phyloP scores from a whole-genome alignment of 1,140 invertebrate species.

The Dermatophagoides farinae region DNA sequence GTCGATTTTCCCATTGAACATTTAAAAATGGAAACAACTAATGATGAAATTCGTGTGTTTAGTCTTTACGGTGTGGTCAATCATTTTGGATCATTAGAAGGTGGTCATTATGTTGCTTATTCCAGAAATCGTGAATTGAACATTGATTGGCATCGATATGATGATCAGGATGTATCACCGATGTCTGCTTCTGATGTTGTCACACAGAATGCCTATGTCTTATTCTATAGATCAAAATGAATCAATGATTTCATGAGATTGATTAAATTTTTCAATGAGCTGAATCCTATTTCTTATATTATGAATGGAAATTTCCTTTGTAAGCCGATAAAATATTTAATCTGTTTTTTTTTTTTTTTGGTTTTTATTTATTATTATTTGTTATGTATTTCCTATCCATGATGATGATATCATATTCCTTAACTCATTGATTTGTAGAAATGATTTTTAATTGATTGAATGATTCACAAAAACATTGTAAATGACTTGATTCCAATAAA shows the following conservation, averaged over 20 bases:
- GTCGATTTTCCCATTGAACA: conserved; percentile 56
- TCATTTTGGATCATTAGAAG: conserved; percentile 73
- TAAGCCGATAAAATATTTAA: too few species aligned
- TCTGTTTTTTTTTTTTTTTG: too few species aligned
- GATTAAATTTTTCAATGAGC: not conserved
- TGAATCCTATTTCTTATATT: too few species aligned
- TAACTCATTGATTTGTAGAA: too few species aligned
- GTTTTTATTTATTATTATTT: too few species aligned
- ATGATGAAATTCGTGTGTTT: not conserved
- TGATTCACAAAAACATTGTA: too few species aligned
- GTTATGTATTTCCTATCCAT: too few species aligned
- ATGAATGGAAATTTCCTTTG: too few species aligned
- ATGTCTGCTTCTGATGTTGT: conserved; percentile 43
- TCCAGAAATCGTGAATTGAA: conserved; percentile 34
- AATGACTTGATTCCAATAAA: too few species aligned
- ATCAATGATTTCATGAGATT: conserved; percentile 21
- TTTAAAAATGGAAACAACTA: not conserved
- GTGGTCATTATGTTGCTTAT: conserved; percentile 67
- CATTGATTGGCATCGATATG: conserved; percentile 67
- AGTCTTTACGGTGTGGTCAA: conserved; percentile 31
- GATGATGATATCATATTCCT: too few species aligned
- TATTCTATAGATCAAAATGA: conserved; percentile 11
- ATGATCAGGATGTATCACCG: conserved; percentile 59
- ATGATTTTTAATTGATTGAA: too few species aligned
- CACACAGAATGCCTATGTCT: conserved; percentile 13